phyloP scores from a whole-genome alignment of 1,140 invertebrate species.

The Caenorhabditis tropicalis region DNA sequence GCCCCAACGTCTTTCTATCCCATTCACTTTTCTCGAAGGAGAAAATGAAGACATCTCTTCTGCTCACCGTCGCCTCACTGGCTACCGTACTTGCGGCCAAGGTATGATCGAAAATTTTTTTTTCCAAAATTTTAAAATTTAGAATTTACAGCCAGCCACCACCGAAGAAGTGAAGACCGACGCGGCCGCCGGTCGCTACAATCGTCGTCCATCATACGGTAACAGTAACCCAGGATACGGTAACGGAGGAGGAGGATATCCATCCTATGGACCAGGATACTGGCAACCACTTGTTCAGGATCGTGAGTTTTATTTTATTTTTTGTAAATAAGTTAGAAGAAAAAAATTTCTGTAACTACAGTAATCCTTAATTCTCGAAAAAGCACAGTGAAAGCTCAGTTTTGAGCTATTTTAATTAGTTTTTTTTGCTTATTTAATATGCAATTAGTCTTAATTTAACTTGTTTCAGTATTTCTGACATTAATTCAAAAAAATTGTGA shows the following conservation, averaged over 20 bases:
- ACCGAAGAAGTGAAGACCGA: conserved; percentile 3
- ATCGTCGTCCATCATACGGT: neutral
- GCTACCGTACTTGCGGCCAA: neutral
- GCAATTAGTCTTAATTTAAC: too few species aligned
- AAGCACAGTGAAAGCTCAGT: too few species aligned
- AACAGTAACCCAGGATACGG: neutral
- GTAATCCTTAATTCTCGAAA: too few species aligned
- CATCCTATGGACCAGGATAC: neutral
- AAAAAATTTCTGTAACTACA: too few species aligned
- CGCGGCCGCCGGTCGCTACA: conserved; percentile 5
- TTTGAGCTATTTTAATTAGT: too few species aligned
- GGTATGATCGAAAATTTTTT: neutral
- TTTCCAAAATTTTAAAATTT: neutral
- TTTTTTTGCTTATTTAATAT: too few species aligned
- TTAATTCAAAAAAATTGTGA: too few species aligned
- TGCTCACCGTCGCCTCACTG: conserved; percentile 30
- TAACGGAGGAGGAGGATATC: neutral
- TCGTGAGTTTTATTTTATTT: neutral
- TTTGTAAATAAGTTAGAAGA: too few species aligned
- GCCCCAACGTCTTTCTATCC: neutral
- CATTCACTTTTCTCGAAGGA: neutral
- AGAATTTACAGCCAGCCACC: neutral
- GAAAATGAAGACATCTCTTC: neutral
- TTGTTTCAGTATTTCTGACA: too few species aligned
- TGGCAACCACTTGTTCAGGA: conserved; percentile 31